Percentiles rank a stretch among this genome's conserved stretches.
These are phyloP conservation scores for Macrosiphum euphorbiae DNA, from an alignment of 2,888 invertebrate species.

Conservation along the genomic window DNA sequence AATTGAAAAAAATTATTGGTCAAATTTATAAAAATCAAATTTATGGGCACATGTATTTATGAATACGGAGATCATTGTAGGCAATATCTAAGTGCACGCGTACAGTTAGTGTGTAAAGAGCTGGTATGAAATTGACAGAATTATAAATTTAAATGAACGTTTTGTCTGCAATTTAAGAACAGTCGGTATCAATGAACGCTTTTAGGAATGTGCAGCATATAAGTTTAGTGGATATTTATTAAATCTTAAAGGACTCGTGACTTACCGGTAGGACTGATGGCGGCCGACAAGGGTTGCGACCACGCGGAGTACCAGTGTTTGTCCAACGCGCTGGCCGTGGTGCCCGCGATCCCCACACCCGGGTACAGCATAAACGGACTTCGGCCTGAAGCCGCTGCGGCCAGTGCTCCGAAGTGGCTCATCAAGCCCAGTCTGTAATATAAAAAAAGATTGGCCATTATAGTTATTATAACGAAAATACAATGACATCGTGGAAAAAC, in stretches of 20 bases:
- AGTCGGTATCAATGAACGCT: background rate
- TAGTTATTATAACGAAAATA: background rate
- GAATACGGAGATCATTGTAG: background rate
- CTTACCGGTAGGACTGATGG: slow-evolving; percentile 79
- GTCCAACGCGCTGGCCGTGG: slow-evolving; percentile 68
- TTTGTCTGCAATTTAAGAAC: background rate
- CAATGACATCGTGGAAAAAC: background rate
- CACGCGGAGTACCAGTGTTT: slow-evolving; percentile 69
- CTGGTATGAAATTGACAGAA: background rate
- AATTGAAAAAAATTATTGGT: background rate
- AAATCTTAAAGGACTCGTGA: background rate
- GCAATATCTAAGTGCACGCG: too few species aligned
- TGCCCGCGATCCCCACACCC: slow-evolving; percentile 75
- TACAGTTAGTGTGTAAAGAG: background rate
- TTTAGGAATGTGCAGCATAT: too few species aligned
- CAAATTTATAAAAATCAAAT: too few species aligned
- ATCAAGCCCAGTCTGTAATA: slow-evolving; percentile 83
- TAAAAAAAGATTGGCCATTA: background rate
- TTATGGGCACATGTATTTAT: too few species aligned
- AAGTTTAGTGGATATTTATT: too few species aligned
- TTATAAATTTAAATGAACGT: background rate
- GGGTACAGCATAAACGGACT: slow-evolving; percentile 73
- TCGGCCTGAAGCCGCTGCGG: slow-evolving; percentile 75
- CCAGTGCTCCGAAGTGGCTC: slow-evolving; percentile 85
- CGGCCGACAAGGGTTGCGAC: slow-evolving; percentile 70